Evolutionary conservation across 2,113 vertebrate species (phyloP).

Genomic region (Xiphophorus couchianus): DNA sequence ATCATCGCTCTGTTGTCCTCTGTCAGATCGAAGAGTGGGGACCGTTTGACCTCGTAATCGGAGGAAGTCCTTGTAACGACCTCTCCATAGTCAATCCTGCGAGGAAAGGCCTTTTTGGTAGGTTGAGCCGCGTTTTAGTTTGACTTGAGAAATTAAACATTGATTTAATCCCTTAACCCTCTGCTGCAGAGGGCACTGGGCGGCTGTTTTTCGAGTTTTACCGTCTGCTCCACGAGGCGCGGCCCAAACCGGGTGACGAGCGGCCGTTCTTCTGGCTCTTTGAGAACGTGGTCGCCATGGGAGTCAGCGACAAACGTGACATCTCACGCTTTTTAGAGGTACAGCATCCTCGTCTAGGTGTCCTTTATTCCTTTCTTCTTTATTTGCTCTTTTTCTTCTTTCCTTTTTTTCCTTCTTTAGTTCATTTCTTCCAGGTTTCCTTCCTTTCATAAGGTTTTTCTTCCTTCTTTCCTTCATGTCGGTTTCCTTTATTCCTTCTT

Average conservation of each 20-base stretch:
- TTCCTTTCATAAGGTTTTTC: too few species aligned
- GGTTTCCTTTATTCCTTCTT: too few species aligned
- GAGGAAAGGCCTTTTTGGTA: constrained; percentile 95
- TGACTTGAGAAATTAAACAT: constrained; percentile 9
- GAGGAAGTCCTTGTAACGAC: constrained; percentile 97
- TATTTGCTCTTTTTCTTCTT: too few species aligned
- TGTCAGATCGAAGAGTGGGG: constrained; percentile 96
- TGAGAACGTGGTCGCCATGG: constrained; percentile 99
- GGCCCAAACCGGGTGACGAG: constrained; percentile 91
- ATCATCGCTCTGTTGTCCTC: neutral
- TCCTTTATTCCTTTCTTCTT: too few species aligned
- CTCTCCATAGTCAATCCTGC: constrained; percentile 98
- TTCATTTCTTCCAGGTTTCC: too few species aligned
- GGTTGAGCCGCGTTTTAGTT: neutral
- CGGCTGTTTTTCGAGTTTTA: constrained; percentile 99
- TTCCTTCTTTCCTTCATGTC: too few species aligned
- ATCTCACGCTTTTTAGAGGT: constrained; percentile 99
- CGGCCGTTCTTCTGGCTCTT: constrained; percentile 99
- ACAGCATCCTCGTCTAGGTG: neutral
- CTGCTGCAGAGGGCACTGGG: constrained; percentile 90
- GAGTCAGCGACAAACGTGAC: constrained; percentile 98
- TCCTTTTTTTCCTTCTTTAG: too few species aligned
- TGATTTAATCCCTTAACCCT: neutral
- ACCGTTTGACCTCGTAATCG: constrained; percentile 96
- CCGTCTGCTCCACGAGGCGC: constrained; percentile 94